Evolutionary conservation across 2,888 invertebrate species (phyloP).

Genomic region (Lycophotia porphyrea): DNA sequence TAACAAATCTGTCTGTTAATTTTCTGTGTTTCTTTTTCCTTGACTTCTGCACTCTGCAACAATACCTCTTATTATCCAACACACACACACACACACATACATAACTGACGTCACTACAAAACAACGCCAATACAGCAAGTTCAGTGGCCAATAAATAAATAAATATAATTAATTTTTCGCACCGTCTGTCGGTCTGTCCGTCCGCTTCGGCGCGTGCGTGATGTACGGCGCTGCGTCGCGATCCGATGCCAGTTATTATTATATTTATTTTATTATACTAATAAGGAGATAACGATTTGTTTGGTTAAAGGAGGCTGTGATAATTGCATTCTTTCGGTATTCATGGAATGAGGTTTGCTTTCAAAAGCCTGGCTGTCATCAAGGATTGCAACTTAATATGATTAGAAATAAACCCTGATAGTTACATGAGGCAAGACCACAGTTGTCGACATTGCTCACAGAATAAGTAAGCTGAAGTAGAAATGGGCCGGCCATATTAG

Average conservation of each 20-base stretch:
- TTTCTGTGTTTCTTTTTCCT: background rate
- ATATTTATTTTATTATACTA: constrained; percentile 42
- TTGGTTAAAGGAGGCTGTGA: background rate
- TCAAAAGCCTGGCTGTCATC: background rate
- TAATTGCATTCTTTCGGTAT: background rate
- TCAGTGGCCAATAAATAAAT: constrained; percentile 64
- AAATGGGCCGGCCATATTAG: too few species aligned
- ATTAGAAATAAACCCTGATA: background rate
- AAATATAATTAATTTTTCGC: constrained; percentile 64
- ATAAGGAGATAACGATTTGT: constrained; percentile 37
- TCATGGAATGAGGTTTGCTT: background rate
- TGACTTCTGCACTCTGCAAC: background rate
- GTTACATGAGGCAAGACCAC: background rate
- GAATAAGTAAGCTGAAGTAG: too few species aligned
- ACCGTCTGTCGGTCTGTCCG: constrained; percentile 66
- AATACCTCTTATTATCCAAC: constrained; percentile 1
- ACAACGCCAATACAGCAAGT: constrained; percentile 34
- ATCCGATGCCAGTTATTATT: constrained; percentile 37
- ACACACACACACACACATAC: constrained; percentile 2
- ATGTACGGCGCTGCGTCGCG: constrained; percentile 57
- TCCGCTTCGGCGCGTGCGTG: constrained; percentile 49
- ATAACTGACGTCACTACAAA: constrained; percentile 14
- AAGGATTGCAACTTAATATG: background rate
- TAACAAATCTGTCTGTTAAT: background rate
- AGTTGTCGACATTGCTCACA: too few species aligned